Conservation (phyloP, 2,797 vertebrate species). For the Sciurus vulgaris region DNA sequence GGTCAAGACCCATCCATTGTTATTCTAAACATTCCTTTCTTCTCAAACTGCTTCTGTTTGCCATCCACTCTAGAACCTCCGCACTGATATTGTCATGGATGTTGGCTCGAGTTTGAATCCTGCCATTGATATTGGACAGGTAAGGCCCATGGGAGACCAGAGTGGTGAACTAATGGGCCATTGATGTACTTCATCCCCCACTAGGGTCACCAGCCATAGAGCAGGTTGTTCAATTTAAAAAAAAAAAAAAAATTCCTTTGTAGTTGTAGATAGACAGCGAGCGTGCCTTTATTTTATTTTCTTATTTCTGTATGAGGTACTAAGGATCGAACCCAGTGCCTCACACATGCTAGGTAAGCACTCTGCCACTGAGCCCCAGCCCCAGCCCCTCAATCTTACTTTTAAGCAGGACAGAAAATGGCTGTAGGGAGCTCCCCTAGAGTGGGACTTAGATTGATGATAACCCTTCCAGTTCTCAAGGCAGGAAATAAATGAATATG, state of each 20-base stretch:
- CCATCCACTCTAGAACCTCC: constrained; percentile 91
- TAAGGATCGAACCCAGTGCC: no score
- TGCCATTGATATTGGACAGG: constrained; percentile 98
- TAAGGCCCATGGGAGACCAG: constrained; percentile 79
- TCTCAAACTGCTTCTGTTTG: constrained; percentile 8
- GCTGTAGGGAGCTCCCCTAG: neutral
- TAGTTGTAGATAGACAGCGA: no score
- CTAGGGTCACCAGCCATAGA: neutral
- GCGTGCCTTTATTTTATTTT: no score
- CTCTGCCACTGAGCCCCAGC: no score
- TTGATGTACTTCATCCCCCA: neutral
- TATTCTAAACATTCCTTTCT: neutral
- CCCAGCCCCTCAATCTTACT: neutral
- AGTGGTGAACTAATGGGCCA: neutral
- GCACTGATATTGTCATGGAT: constrained; percentile 97
- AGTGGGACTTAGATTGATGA: neutral
- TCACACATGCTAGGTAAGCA: no score
- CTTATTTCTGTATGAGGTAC: no score
- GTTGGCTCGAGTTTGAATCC: constrained; percentile 97
- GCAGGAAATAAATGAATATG: neutral
- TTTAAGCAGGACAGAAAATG: neutral
- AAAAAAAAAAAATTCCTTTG: no score
- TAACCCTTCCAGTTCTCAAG: neutral
- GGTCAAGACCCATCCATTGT: no score
- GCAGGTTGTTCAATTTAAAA: neutral